Base-by-base conservation (phyloP, 2,888 invertebrate species). In the Torymus tubicola region DNA sequence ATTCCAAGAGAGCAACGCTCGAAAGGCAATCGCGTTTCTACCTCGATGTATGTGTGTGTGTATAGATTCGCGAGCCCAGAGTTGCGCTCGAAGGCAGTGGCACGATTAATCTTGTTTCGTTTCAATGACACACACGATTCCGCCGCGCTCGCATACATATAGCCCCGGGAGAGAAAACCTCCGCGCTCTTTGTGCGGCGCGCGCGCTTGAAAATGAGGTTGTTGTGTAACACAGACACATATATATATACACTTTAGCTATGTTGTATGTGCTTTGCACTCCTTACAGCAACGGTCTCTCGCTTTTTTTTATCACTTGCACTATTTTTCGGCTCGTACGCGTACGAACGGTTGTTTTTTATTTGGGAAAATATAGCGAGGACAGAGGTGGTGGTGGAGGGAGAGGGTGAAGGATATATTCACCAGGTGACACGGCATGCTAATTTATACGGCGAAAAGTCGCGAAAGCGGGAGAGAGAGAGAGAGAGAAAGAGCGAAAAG, bases 41-140 rank as follows among this genome's bases (percentile, higher is more conserved):
- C n/a, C n/a, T n/a, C n/a, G n/a, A n/a, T 42, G 21, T 18, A 13
- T 69, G 24, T 53, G 18, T 64, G 64, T 57, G 31, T 21, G 31
- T 50, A 50, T 74, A 58, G 14, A 21, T 11, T 65, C 50, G 65
- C 31, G 31, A n/a, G n/a, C n/a, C n/a, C n/a, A 31, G 31, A 31
- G 31, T 8, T 2, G 65, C 55, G 52, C 13, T 63, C 55, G 58
- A 58, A 31, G 61, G 73, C 67, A 68, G 77, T 69, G 57, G 73
- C 69, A 55, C 64, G 83, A 70, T 79, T 81, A 79, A 81, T 80
- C 83, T 84, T 82, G 67, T 73, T 78, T 78, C 79, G 70, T 82
- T 84, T 78, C 68, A 81, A 81, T 80, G 76, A 83, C 80, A 74
- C 78, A 80, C 64, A 74, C 74, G 78, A 78, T 67, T 72, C 67